Percentiles rank a stretch among this genome's conserved stretches.
These are phyloP conservation scores for Gandaritis pyraliata DNA, from an alignment of 2,888 invertebrate genomes.

Conservation along the genomic window DNA sequence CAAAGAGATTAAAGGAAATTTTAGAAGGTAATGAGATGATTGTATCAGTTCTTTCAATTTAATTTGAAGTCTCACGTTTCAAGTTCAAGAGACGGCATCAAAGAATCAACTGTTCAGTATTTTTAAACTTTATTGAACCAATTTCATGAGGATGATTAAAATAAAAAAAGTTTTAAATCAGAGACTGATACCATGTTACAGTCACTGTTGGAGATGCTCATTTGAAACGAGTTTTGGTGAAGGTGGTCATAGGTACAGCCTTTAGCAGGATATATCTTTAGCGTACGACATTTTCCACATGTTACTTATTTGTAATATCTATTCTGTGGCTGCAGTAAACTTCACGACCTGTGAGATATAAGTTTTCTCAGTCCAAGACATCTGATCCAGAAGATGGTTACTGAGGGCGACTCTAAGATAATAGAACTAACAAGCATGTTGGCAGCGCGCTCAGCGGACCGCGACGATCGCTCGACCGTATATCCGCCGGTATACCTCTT, in stretches of 20 bases:
- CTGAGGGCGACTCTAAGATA: slow-evolving; percentile 69
- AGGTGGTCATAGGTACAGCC: background rate
- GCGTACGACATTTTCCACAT: background rate
- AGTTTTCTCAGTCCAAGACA: slow-evolving; percentile 63
- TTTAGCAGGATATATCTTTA: background rate
- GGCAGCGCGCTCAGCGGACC: slow-evolving; percentile 73
- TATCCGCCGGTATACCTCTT: slow-evolving; percentile 75
- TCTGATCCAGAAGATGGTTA: slow-evolving; percentile 67
- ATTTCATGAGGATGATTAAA: background rate
- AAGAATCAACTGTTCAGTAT: slow-evolving; percentile 26
- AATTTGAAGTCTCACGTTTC: slow-evolving; percentile 35
- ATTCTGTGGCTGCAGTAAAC: too few relatives aligned
- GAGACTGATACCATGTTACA: background rate
- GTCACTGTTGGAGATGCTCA: background rate
- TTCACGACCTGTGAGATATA: slow-evolving; percentile 46
- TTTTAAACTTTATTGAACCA: slow-evolving; percentile 7
- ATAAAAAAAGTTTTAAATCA: background rate
- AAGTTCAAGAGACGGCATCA: slow-evolving; percentile 31
- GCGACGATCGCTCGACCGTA: slow-evolving; percentile 78
- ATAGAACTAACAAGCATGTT: slow-evolving; percentile 76
- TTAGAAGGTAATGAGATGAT: slow-evolving; percentile 44
- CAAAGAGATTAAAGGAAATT: slow-evolving; percentile 55
- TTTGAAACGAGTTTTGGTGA: background rate
- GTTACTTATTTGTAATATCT: too few relatives aligned
- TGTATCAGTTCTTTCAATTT: slow-evolving; percentile 41